Percentiles rank a stretch among this genome's conserved stretches.
Conservation (phyloP, 2,888 invertebrate genomes). For the Dolomedes plantarius region DNA sequence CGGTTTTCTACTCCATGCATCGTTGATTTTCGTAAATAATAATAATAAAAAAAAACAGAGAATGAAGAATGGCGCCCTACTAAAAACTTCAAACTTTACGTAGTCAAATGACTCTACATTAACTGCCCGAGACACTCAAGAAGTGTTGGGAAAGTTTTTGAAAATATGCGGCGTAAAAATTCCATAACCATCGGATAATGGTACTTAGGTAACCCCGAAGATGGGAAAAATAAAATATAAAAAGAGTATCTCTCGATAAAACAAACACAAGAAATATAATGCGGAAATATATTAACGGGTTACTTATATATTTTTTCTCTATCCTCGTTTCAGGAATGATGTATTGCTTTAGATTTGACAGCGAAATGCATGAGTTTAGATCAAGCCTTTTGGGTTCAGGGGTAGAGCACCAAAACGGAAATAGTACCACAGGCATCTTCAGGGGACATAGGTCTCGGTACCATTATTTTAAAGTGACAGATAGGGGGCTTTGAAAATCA, state of each 20-base stretch:
- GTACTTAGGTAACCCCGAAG: background rate
- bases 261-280: conserved; percentile 54
- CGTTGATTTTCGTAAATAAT: conserved; percentile 28
- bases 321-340: conserved; percentile 31
- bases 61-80: conserved; percentile 1
- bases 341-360: conserved; percentile 60
- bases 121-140: conserved; percentile 32
- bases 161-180: conserved; percentile 16
- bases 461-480: conserved; percentile 65
- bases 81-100: conserved; percentile 45
- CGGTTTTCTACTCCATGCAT: conserved; percentile 46
- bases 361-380: conserved; percentile 62
- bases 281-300: conserved; percentile 47
- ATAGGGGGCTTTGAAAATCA: conserved; percentile 56
- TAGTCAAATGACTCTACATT: conserved; percentile 47
- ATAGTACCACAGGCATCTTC: conserved; percentile 35
- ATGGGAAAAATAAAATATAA: conserved; percentile 15
- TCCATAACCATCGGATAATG: conserved; percentile 33
- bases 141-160: background rate
- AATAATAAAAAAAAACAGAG: background rate
- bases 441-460: conserved; percentile 34
- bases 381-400: conserved; percentile 59
- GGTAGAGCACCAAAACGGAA: conserved; percentile 28
- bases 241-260: conserved; percentile 13
- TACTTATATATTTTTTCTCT: conserved; percentile 24